Percentiles rank a stretch among this genome's conserved stretches.
phyloP scores from a whole-genome alignment of 2,797 vertebrate genomes.

The Hozukius guyotensis region DNA sequence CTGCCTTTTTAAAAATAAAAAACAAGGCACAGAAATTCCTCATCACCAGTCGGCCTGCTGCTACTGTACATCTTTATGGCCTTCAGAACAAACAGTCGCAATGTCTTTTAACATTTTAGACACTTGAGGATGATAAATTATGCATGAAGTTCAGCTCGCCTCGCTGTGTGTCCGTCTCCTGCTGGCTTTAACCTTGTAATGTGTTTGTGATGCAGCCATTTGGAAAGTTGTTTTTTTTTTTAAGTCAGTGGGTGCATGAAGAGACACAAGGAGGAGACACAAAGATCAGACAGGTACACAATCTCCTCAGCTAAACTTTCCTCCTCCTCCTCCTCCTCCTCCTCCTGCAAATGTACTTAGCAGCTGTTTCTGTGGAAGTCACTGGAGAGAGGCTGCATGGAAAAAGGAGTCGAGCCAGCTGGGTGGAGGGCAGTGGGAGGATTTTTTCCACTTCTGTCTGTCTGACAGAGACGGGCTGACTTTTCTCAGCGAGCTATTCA shows the following conservation, averaged over 20 bases:
- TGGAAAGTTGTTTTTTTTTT: constrained; percentile 19
- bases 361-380: constrained; percentile 76
- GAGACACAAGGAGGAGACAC: constrained; percentile 31
- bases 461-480: constrained; percentile 59
- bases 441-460: constrained; percentile 73
- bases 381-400: constrained; percentile 67
- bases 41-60: not conserved
- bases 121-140: constrained; percentile 26
- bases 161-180: constrained; percentile 1
- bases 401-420: constrained; percentile 75
- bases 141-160: not conserved
- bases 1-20: not conserved
- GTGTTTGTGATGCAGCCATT: constrained; percentile 26
- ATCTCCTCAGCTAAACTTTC: constrained; percentile 16
- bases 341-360: constrained; percentile 65
- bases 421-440: constrained; percentile 68
- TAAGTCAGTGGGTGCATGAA: constrained; percentile 11
- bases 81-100: not conserved
- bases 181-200: constrained; percentile 13
- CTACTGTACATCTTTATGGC: constrained; percentile 16
- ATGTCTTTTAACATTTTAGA: constrained; percentile 27
- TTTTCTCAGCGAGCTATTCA: constrained; percentile 48
- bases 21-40: not conserved
- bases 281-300: constrained; percentile 66
- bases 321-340: not conserved